phyloP scores from a whole-genome alignment of 1,140 invertebrate genomes.

The Drosophila orosa region DNA sequence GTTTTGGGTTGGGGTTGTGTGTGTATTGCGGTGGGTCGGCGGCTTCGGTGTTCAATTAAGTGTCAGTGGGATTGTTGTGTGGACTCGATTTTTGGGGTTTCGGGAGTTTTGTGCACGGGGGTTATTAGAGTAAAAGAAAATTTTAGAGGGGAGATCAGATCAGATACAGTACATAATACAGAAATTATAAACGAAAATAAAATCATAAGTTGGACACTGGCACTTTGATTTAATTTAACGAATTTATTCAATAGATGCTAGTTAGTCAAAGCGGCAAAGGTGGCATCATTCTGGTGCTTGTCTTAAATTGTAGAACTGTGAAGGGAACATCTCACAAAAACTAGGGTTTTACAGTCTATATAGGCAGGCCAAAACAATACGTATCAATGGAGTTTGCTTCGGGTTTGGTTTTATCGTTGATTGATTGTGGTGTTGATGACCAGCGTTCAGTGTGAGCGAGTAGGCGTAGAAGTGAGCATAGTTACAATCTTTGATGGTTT shows the following conservation, averaged over 20 bases:
- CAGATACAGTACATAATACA: conserved; percentile 28
- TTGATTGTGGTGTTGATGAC: conserved; percentile 54
- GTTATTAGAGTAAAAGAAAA: conserved; percentile 54
- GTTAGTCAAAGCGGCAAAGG: conserved; percentile 53
- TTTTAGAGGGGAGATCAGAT: conserved; percentile 41
- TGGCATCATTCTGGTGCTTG: conserved; percentile 21
- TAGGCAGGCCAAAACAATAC: conserved; percentile 38
- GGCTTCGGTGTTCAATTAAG: conserved; percentile 52
- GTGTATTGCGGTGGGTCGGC: conserved; percentile 27
- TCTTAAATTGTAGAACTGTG: conserved; percentile 83
- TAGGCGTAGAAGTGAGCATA: conserved; percentile 68
- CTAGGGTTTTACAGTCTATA: conserved; percentile 58
- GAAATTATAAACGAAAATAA: conserved; percentile 45
- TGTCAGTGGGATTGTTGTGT: conserved; percentile 67
- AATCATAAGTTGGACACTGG: conserved; percentile 18
- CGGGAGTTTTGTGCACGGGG: conserved; percentile 60
- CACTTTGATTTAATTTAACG: conserved; percentile 22
- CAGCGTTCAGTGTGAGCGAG: conserved; percentile 56
- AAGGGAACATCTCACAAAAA: conserved; percentile 84
- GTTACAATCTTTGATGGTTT: conserved; percentile 77
- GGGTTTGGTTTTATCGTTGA: conserved; percentile 41
- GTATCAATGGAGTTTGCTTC: conserved; percentile 29
- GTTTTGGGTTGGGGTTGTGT: conserved; percentile 38
- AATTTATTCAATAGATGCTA: conserved; percentile 48
- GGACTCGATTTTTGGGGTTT: conserved; percentile 51